Conservation (phyloP, 2,797 vertebrate genomes). For the Hyperoplus lanceolatus region DNA sequence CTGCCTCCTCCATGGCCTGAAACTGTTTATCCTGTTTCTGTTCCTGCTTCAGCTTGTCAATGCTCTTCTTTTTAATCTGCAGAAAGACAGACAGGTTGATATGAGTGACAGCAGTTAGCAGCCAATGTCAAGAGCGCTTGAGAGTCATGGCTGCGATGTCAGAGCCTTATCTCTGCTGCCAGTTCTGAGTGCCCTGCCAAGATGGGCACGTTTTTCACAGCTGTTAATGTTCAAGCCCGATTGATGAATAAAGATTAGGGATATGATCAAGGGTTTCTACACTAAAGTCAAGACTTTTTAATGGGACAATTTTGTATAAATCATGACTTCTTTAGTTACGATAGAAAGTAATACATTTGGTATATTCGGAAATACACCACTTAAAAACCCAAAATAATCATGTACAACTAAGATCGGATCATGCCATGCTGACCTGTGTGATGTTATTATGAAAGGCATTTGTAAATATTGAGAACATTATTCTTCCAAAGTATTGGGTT, state of each 20-base stretch:
- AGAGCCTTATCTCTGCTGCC: conserved; percentile 70
- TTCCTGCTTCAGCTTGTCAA: conserved; percentile 94
- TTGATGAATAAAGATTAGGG: background rate
- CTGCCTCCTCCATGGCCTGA: conserved; percentile 96
- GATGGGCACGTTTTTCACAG: conserved; percentile 16
- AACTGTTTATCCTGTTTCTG: conserved; percentile 94
- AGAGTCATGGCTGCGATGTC: background rate
- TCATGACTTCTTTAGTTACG: too few relatives aligned
- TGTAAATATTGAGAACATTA: too few relatives aligned
- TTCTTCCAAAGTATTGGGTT: too few relatives aligned
- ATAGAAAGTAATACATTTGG: too few relatives aligned
- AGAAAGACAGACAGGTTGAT: conserved; percentile 42
- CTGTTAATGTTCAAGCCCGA: background rate
- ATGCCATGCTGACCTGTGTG: too few relatives aligned
- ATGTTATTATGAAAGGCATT: too few relatives aligned
- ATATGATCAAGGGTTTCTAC: background rate
- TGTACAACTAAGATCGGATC: too few relatives aligned
- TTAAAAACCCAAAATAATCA: too few relatives aligned
- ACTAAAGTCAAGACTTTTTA: too few relatives aligned
- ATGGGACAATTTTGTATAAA: too few relatives aligned
- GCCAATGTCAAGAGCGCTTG: conserved; percentile 49
- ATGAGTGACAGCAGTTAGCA: conserved; percentile 34
- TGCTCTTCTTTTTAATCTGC: conserved; percentile 97
- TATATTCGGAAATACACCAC: too few relatives aligned
- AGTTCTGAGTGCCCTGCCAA: conserved; percentile 63